These are phyloP conservation scores for Bombus terrestris DNA, from an alignment of 1,140 invertebrate species.

Conservation along the genomic window DNA sequence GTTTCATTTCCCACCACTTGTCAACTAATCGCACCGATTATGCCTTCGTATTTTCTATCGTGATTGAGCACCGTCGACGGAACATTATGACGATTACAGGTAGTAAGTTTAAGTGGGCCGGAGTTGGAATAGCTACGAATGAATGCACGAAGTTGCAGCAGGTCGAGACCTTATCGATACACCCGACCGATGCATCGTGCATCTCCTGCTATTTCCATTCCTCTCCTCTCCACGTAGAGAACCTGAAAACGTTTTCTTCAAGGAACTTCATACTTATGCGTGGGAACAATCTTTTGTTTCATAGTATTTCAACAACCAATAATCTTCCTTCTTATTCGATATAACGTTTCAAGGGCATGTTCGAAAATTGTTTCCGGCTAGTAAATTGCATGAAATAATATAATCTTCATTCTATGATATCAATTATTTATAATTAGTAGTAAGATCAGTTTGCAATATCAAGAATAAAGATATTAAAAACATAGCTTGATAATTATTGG, in stretches of 20 bases:
- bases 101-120: conserved; percentile 56
- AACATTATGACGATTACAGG: conserved; percentile 45
- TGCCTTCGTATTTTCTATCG: neutral
- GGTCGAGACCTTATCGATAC: conserved; percentile 62
- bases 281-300: conserved; percentile 34
- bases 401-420: neutral
- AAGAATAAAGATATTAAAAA: no score
- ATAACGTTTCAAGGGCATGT: neutral
- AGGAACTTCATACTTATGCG: conserved; percentile 36
- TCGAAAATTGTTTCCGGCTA: neutral
- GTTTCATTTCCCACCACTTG: conserved; percentile 15
- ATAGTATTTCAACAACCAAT: neutral
- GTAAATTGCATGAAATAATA: neutral
- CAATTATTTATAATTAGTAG: no score
- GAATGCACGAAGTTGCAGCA: conserved; percentile 55
- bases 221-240: conserved; percentile 22
- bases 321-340: neutral
- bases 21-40: conserved; percentile 4
- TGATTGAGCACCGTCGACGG: conserved; percentile 15
- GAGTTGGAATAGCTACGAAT: conserved; percentile 50
- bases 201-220: conserved; percentile 53
- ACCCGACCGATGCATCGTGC: conserved; percentile 42
- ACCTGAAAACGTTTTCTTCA: conserved; percentile 23
- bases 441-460: no score
- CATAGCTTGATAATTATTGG: no score